Conservation (phyloP, 2,888 invertebrate species). For the Drosophila bunnanda region DNA sequence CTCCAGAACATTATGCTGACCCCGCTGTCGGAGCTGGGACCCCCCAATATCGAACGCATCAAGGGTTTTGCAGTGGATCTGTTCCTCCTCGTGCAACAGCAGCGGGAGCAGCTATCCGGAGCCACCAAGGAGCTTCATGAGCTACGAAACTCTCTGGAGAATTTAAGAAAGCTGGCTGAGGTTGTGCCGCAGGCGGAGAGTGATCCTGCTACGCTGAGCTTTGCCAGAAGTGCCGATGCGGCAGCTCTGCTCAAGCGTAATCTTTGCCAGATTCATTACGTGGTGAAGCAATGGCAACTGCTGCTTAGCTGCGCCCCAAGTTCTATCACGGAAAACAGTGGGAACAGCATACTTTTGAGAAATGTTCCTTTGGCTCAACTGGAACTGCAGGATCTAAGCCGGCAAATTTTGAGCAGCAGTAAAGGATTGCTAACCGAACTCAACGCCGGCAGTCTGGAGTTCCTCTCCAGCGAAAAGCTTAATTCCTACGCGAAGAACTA, state of each 20-base stretch:
- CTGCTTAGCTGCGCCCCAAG: slow-evolving; percentile 88
- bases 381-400: slow-evolving; percentile 56
- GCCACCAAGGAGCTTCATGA: slow-evolving; percentile 87
- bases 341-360: slow-evolving; percentile 57
- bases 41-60: slow-evolving; percentile 92
- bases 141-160: slow-evolving; percentile 85
- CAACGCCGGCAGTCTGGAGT: slow-evolving; percentile 72
- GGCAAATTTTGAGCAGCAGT: slow-evolving; percentile 59
- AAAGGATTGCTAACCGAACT: slow-evolving; percentile 69
- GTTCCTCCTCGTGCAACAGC: slow-evolving; percentile 88
- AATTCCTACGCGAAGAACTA: slow-evolving; percentile 50
- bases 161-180: slow-evolving; percentile 75
- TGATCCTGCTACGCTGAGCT: slow-evolving; percentile 51
- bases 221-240: slow-evolving; percentile 65
- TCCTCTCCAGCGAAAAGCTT: slow-evolving; percentile 71
- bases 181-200: slow-evolving; percentile 44
- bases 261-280: slow-evolving; percentile 78
- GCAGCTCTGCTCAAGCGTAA: slow-evolving; percentile 65
- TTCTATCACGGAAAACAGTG: slow-evolving; percentile 53
- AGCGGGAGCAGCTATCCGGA: slow-evolving; percentile 87
- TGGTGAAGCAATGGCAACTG: slow-evolving; percentile 89
- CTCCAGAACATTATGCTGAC: slow-evolving; percentile 85
- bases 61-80: slow-evolving; percentile 93
- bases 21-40: slow-evolving; percentile 92
- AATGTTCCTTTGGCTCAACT: slow-evolving; percentile 49